Conservation (phyloP, 2,797 vertebrate species). For the Anabas testudineus region DNA sequence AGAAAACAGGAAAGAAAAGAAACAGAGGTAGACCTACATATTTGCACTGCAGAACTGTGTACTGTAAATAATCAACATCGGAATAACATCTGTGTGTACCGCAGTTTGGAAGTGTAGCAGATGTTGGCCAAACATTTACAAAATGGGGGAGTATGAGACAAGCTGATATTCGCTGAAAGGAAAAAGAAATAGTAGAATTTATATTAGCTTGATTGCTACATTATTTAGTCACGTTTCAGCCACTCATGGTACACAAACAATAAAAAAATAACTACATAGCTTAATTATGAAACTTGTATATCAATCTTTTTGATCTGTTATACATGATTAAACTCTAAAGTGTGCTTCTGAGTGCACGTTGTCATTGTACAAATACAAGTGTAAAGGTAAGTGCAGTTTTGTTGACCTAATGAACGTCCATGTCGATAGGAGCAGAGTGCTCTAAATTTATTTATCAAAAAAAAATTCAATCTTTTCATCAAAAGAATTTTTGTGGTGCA, state of each 20-base stretch:
- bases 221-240: constrained; percentile 22
- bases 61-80: not conserved
- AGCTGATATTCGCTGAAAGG: not conserved
- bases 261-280: constrained; percentile 40
- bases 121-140: not conserved
- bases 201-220: not conserved
- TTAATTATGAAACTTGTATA: constrained; percentile 47
- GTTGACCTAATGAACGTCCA: constrained; percentile 27
- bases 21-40: not conserved
- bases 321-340: constrained; percentile 36
- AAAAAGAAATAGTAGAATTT: constrained; percentile 4
- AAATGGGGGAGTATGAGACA: not conserved
- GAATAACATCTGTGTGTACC: constrained; percentile 1
- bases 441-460: not conserved
- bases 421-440: not conserved
- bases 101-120: not conserved
- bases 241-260: constrained; percentile 18
- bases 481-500: not conserved
- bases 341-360: constrained; percentile 30
- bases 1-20: not conserved
- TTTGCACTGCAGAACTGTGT: not conserved
- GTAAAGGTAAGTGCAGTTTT: constrained; percentile 39
- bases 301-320: constrained; percentile 16
- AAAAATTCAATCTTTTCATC: no score
- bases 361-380: constrained; percentile 15